Percentiles rank a stretch among this genome's conserved stretches.
These are phyloP conservation scores for Melipona quadrifasciata DNA, from an alignment of 1,140 invertebrate genomes.

Conservation along the genomic window DNA sequence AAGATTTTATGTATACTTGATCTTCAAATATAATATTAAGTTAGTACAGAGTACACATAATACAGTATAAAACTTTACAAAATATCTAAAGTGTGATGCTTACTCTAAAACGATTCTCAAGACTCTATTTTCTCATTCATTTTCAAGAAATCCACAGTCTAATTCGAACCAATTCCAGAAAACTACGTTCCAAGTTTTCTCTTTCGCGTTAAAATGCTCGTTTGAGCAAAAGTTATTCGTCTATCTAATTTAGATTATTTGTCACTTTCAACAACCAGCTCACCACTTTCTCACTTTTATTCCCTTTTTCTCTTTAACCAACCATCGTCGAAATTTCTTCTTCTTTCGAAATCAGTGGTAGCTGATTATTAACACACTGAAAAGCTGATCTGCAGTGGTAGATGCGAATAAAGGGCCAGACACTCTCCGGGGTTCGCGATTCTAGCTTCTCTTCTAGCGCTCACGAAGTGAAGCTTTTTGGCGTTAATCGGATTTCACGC, in stretches of 20 bases:
- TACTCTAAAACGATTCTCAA: no score
- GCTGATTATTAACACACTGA: neutral
- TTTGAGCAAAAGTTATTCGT: neutral
- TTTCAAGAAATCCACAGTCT: no score
- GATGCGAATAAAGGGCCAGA: no score
- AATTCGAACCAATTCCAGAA: no score
- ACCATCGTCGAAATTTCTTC: neutral
- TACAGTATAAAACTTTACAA: no score
- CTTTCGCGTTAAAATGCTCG: neutral
- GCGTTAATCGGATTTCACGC: conserved; percentile 56
- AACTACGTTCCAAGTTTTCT: no score
- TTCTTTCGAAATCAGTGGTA: neutral
- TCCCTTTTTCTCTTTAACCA: neutral
- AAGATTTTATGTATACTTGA: no score
- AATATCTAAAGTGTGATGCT: no score
- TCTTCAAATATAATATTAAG: no score
- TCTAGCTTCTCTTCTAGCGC: neutral
- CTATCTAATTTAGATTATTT: conserved; percentile 7
- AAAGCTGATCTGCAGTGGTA: conserved; percentile 14
- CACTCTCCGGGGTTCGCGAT: neutral
- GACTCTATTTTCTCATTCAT: no score
- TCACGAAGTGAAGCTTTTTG: neutral
- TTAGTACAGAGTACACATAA: no score
- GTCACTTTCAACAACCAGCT: conserved; percentile 8
- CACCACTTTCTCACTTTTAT: neutral